Conservation (phyloP, 2,113 vertebrate genomes). For the Dasyurus viverrinus region DNA sequence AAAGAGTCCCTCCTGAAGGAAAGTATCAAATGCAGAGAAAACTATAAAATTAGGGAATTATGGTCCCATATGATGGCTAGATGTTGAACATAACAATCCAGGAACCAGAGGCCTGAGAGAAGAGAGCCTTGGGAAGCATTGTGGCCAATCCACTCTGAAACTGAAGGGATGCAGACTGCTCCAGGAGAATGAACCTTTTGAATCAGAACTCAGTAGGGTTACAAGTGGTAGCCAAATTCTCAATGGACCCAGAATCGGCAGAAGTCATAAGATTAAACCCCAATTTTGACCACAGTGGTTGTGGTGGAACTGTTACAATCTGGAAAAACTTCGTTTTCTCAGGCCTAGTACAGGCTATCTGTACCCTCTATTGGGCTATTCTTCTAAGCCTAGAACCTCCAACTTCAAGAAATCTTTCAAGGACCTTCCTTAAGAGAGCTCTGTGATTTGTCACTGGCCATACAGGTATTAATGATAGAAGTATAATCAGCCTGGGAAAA, state of each 20-base stretch:
- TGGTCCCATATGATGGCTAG: conserved; percentile 52
- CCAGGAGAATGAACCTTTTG: not conserved
- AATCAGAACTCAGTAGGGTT: not conserved
- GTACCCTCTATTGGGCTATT: not conserved
- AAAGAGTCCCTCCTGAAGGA: conserved; percentile 24
- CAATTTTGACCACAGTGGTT: not conserved
- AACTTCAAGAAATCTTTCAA: not conserved
- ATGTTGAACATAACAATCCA: conserved; percentile 33
- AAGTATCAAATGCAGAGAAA: conserved; percentile 32
- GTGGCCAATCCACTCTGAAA: not conserved
- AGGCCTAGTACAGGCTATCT: not conserved
- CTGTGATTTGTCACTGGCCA: not conserved
- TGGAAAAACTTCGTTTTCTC: not conserved
- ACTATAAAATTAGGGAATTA: not conserved
- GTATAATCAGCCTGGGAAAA: not conserved
- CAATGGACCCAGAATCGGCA: not conserved
- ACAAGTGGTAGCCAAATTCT: not conserved
- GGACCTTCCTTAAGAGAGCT: not conserved
- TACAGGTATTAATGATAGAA: not conserved
- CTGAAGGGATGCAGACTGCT: not conserved
- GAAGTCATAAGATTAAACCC: not conserved
- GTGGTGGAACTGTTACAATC: not conserved
- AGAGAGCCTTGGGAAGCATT: not conserved
- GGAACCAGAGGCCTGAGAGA: not conserved
- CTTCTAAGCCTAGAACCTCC: not conserved